Percentiles rank a stretch among this genome's conserved stretches.
Evolutionary conservation across 2,797 vertebrate species (phyloP).

Genomic region (Eleutherodactylus coqui): DNA sequence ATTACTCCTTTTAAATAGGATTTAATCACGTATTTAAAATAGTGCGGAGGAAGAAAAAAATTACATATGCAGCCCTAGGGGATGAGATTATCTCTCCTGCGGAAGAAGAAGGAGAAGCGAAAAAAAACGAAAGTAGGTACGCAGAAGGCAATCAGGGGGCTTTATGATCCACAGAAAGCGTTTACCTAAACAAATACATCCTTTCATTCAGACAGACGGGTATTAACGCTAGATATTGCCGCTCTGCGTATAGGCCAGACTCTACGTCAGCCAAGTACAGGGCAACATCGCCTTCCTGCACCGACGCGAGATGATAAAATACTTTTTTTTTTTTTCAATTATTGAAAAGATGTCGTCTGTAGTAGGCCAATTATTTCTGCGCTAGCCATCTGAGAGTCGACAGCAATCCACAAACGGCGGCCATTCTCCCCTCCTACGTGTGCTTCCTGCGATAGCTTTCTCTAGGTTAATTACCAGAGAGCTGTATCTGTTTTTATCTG

Average conservation of each 20-base stretch:
- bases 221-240: constrained; percentile 17
- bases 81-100: constrained; percentile 48
- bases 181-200: constrained; percentile 44
- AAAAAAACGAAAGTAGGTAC: constrained; percentile 25
- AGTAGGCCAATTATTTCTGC: constrained; percentile 68
- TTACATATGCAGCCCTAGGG: constrained; percentile 54
- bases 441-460: constrained; percentile 53
- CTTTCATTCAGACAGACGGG: constrained; percentile 21
- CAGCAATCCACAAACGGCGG: constrained; percentile 20
- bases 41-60: constrained; percentile 24
- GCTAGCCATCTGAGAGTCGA: constrained; percentile 48
- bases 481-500: constrained; percentile 46
- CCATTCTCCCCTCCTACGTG: constrained; percentile 41
- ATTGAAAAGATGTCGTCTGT: constrained; percentile 58
- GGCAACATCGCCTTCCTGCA: not conserved
- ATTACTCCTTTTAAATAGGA: constrained; percentile 58
- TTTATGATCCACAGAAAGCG: constrained; percentile 55
- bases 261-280: constrained; percentile 48
- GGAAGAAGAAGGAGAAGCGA: not conserved
- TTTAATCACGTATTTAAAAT: constrained; percentile 64
- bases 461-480: constrained; percentile 53
- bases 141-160: constrained; percentile 39
- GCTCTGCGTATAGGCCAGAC: not conserved
- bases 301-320: constrained; percentile 11
- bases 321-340: constrained; percentile 28